phyloP scores from a whole-genome alignment of 2,113 vertebrate species.

The Anolis carolinensis region DNA sequence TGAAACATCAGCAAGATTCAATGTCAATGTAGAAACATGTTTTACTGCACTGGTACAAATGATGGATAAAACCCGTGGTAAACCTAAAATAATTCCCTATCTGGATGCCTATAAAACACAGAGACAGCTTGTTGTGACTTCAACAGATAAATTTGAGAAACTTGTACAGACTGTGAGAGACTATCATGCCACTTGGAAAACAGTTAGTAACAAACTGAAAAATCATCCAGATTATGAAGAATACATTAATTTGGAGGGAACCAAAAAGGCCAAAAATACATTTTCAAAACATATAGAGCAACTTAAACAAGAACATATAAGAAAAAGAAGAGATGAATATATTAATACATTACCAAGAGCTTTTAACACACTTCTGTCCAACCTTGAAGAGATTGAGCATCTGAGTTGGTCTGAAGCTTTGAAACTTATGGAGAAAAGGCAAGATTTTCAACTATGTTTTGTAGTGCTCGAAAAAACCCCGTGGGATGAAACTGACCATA shows the following conservation, averaged over 20 bases:
- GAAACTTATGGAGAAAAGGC: conserved; percentile 87
- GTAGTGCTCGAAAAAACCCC: conserved; percentile 92
- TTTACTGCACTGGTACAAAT: conserved; percentile 95
- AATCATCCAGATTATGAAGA: conserved; percentile 94
- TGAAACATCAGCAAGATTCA: conserved; percentile 92
- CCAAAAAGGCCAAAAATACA: conserved; percentile 90
- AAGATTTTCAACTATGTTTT: conserved; percentile 94
- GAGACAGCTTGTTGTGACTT: conserved; percentile 89
- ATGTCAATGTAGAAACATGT: conserved; percentile 92
- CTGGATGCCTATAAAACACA: conserved; percentile 95
- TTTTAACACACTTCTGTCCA: conserved; percentile 91
- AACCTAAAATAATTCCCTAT: conserved; percentile 96
- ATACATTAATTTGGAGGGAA: conserved; percentile 94
- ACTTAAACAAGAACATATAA: conserved; percentile 96
- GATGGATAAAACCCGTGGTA: conserved; percentile 95
- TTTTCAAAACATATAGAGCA: conserved; percentile 96
- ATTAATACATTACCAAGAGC: conserved; percentile 94
- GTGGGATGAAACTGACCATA: conserved; percentile 96
- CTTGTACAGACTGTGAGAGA: conserved; percentile 91
- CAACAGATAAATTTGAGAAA: conserved; percentile 94
- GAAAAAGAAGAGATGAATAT: conserved; percentile 93
- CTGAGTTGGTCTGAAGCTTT: conserved; percentile 92
- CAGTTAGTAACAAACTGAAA: conserved; percentile 90
- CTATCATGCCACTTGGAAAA: conserved; percentile 97
- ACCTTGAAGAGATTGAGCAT: conserved; percentile 92